phyloP scores from a whole-genome alignment of 2,797 vertebrate species.

The Naso thynnoides region DNA sequence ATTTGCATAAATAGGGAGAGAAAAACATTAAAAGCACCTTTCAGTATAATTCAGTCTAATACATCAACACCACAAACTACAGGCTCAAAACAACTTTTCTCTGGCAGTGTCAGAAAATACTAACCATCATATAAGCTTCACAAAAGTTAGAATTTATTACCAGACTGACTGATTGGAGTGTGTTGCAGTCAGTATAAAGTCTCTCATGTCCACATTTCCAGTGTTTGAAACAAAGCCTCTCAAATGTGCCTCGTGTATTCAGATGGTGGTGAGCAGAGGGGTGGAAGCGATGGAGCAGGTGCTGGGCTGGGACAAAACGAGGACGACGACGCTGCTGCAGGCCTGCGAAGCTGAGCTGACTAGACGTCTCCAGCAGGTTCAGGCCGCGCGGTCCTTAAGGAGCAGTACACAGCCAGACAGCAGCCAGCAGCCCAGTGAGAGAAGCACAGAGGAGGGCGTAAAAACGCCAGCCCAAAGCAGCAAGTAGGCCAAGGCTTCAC shows the following conservation, averaged over 20 bases:
- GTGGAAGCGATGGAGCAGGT: constrained; percentile 71
- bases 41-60: constrained; percentile 1
- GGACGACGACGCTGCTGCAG: constrained; percentile 74
- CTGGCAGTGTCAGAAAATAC: not conserved
- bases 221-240: not conserved
- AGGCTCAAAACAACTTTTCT: not conserved
- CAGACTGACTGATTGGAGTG: not conserved
- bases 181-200: not conserved
- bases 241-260: constrained; percentile 33
- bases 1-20: not conserved
- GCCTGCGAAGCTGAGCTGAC: constrained; percentile 81
- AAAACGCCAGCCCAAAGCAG: constrained; percentile 45
- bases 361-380: constrained; percentile 77
- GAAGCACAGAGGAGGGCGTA: constrained; percentile 11
- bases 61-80: not conserved
- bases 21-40: not conserved
- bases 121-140: not conserved
- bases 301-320: constrained; percentile 77
- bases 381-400: constrained; percentile 79
- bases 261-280: constrained; percentile 81
- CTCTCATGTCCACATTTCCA: not conserved
- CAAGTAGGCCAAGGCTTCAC: constrained; percentile 54
- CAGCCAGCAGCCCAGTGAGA: constrained; percentile 28
- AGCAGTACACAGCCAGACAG: constrained; percentile 52
- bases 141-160: not conserved